Evolutionary conservation across 2,113 vertebrate species (phyloP).

Genomic region (Macrotis lagotis): DNA sequence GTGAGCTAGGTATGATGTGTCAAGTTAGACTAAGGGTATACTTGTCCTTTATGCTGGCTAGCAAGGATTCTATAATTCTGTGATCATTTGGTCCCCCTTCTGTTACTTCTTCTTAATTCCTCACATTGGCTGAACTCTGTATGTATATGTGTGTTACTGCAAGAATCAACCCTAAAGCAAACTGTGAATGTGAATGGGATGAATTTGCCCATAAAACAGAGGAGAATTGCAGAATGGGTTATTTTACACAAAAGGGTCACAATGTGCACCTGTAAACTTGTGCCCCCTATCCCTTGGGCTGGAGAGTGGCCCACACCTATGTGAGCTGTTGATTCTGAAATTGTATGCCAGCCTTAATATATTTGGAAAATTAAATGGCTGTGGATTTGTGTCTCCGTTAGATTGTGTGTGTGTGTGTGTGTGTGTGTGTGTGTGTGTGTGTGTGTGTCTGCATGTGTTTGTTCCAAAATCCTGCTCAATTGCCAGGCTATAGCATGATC

Average conservation of each 20-base stretch:
- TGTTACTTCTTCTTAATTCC: neutral
- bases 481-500: neutral
- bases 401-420: neutral
- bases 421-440: neutral
- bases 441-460: neutral
- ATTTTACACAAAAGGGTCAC: too few relatives aligned
- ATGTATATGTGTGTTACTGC: neutral
- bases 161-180: neutral
- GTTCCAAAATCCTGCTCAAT: too few relatives aligned
- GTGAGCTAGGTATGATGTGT: neutral
- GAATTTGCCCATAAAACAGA: neutral
- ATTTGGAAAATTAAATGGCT: neutral
- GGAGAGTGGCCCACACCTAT: neutral
- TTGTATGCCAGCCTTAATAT: accelerated
- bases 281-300: neutral
- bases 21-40: neutral
- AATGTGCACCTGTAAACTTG: too few relatives aligned
- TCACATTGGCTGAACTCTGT: neutral
- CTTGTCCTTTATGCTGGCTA: neutral
- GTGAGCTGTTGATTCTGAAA: accelerated
- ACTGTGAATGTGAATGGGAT: neutral
- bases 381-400: neutral
- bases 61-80: neutral
- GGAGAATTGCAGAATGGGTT: neutral
- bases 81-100: neutral